A percentile compares a stretch with the other conserved stretches of the same genome.
Evolutionary conservation across 2,888 invertebrate genomes (phyloP).

Genomic region (Patella pellucida): DNA sequence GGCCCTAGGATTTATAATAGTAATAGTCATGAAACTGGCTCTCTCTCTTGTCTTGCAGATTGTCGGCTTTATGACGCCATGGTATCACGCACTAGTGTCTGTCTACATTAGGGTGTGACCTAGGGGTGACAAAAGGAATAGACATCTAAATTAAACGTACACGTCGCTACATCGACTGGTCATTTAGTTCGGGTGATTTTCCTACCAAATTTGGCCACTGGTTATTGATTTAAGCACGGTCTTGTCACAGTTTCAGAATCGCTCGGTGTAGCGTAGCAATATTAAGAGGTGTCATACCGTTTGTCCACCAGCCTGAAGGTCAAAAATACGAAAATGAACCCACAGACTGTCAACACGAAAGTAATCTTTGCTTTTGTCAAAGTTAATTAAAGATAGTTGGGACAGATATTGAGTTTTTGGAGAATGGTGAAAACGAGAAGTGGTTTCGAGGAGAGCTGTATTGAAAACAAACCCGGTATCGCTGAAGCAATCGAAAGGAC

Average conservation of each 20-base stretch:
- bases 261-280: conserved; percentile 1
- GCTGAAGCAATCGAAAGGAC: too few species aligned
- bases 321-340: conserved; percentile 18
- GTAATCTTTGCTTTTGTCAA: not conserved
- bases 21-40: too few species aligned
- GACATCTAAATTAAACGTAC: not conserved
- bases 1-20: too few species aligned
- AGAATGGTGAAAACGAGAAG: too few species aligned
- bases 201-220: not conserved
- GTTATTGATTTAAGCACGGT: not conserved
- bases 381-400: not conserved
- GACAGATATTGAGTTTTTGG: too few species aligned
- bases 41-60: too few species aligned
- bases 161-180: not conserved
- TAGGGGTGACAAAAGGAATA: not conserved
- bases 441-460: too few species aligned
- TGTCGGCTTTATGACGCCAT: too few species aligned
- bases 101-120: not conserved
- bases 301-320: not conserved
- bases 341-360: not conserved
- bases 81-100: not conserved
- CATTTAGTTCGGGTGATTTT: not conserved
- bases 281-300: conserved; percentile 16
- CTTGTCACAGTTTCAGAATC: not conserved
- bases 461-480: too few species aligned